Base-by-base conservation (phyloP, 2,113 vertebrate genomes). In the Hylia prasina region DNA sequence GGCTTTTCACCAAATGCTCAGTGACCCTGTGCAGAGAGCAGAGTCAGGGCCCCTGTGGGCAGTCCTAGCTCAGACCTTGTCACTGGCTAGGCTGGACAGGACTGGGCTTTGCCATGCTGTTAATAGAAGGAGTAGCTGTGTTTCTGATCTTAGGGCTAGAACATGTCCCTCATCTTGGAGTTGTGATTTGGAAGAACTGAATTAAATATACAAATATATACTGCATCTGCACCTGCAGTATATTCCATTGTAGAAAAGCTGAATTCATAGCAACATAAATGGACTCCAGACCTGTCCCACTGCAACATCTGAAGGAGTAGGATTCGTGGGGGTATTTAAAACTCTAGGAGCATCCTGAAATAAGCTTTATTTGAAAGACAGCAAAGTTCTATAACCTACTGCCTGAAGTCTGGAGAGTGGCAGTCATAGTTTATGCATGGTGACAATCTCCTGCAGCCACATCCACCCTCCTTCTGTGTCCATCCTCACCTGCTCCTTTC, bases 221-320 rank as follows among this genome's bases (percentile, higher is more conserved):
- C 15, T 54, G 35, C 30, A 87, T 39, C 31, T 69, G 35, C 30
- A 87, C 35, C 31, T 69, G 22, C 42, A 69, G 28, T 23, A 31
- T 48, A 64, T 58, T 54, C 27, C 8, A 8, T 7, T 75, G 39
- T 40, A 77, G 44, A 79, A 86, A 12, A 19, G 10, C 10, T 89
- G 47, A 27, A 44, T 75, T 71, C 76, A 76, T 3, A 78, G 33
- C 51, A 64, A 21, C 4, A 5, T 31, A 58, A 94, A 68, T 58
- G 21, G 56, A 47, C 47, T 77, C 31, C 37, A 80, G 48, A 80
- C 24, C 7, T 44, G 6, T 75, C 20, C 39, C 20, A 4, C 24
- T 68, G 37, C 17, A 40, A 5, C 0, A 0, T 58, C 39, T 63
- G 79, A 69, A 51, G 64, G 14, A n/a, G 11, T 4, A 47, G 44